A percentile compares a stretch with the other conserved stretches of the same genome.
phyloP scores from a whole-genome alignment of 2,113 vertebrate genomes.

The Genyomyrus donnyi region DNA sequence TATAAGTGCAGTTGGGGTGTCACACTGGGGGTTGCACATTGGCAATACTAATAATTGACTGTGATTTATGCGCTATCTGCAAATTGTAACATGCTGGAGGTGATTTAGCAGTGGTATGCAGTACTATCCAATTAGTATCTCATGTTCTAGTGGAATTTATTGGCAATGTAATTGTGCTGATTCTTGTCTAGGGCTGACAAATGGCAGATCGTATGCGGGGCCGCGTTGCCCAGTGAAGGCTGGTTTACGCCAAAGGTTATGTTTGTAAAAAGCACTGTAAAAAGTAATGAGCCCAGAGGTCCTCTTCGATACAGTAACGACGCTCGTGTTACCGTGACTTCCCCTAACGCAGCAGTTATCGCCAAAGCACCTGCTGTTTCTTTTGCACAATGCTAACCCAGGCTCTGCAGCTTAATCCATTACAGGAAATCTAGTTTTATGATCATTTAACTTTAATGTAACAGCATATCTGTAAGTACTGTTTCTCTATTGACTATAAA shows the following conservation, averaged over 20 bases:
- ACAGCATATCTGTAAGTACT: neutral
- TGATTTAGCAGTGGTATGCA: neutral
- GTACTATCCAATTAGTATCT: slow-evolving; percentile 8
- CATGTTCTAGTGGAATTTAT: neutral
- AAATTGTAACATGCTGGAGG: neutral
- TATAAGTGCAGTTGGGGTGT: neutral
- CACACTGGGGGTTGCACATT: neutral
- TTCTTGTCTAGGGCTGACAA: neutral
- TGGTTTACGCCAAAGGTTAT: neutral
- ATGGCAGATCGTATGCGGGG: neutral
- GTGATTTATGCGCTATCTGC: neutral
- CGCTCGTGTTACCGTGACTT: neutral
- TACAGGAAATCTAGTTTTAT: neutral
- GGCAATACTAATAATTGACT: neutral
- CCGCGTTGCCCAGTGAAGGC: neutral
- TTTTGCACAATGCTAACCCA: neutral
- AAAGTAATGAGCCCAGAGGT: neutral
- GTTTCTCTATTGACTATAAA: neutral
- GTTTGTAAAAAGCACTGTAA: neutral
- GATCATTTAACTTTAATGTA: neutral
- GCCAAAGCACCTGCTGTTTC: no score
- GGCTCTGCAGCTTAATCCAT: neutral
- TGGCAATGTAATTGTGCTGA: neutral
- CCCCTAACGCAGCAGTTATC: neutral
- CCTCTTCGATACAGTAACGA: neutral